Evolutionary conservation across 1,140 invertebrate species (phyloP).

Genomic region (Drosophila kanapiae): DNA sequence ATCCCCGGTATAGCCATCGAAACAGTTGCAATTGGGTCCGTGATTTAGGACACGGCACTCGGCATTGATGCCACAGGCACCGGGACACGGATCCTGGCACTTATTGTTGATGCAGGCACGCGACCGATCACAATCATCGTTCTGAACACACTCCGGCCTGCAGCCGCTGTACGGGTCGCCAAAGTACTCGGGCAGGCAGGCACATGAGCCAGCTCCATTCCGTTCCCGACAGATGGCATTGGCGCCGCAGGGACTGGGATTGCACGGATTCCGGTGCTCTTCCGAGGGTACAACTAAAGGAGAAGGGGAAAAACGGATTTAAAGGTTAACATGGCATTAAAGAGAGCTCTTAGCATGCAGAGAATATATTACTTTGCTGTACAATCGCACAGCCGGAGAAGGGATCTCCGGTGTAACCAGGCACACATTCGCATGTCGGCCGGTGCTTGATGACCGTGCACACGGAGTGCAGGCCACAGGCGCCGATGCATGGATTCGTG

Average conservation of each 20-base stretch:
- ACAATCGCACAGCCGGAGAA: slow-evolving; percentile 87
- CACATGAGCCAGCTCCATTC: slow-evolving; percentile 91
- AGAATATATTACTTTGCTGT: slow-evolving; percentile 75
- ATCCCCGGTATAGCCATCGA: slow-evolving; percentile 91
- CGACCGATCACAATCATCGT: slow-evolving; percentile 89
- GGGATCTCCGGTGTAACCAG: slow-evolving; percentile 93
- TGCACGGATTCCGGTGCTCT: slow-evolving; percentile 87
- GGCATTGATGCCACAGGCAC: slow-evolving; percentile 89
- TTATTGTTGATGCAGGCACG: slow-evolving; percentile 89
- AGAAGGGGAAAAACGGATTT: slow-evolving; percentile 1
- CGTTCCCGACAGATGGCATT: slow-evolving; percentile 92
- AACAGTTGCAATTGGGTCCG: slow-evolving; percentile 91
- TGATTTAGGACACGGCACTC: slow-evolving; percentile 90
- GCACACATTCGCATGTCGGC: slow-evolving; percentile 90
- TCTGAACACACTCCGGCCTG: slow-evolving; percentile 91
- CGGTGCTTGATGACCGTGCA: slow-evolving; percentile 92
- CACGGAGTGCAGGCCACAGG: slow-evolving; percentile 90
- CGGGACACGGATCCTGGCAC: slow-evolving; percentile 90
- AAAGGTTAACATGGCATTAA: slow-evolving; percentile 15
- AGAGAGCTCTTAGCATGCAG: background rate
- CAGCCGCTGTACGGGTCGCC: slow-evolving; percentile 91
- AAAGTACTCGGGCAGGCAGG: slow-evolving; percentile 90
- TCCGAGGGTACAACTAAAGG: slow-evolving; percentile 82
- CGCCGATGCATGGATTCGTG: slow-evolving; percentile 91
- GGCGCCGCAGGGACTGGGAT: slow-evolving; percentile 92